Base-by-base conservation (phyloP, 1,140 invertebrate species). In the Halictus rubicundus region DNA sequence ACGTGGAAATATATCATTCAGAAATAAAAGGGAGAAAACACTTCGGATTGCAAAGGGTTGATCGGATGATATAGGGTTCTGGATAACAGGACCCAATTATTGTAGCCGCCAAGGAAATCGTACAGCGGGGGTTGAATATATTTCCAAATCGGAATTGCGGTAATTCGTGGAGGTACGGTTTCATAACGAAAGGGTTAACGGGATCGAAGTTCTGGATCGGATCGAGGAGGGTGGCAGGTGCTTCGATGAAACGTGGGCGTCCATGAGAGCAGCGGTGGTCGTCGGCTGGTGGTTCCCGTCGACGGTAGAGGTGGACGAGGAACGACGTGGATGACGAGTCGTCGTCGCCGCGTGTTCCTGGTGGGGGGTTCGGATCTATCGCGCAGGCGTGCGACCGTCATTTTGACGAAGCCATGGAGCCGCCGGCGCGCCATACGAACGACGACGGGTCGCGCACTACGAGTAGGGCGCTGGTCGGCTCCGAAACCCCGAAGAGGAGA, bases 381-480 rank as follows among this genome's bases (percentile, higher is more conserved):
- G 90, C 90, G 84, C 89, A 89, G 91, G 92, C 82, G 39, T 7
- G 23, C 1, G 54, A 70, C 49, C 77, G 75, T 87, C 65, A 87
- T 91, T 91, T 91, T 90, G 89, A 92, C 89, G 87, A 90, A 80
- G 89, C 87, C 88, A 89, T 90, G 87, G 86, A 89, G 85, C 88
- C 69, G 91, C 89, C 89, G 91, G 89, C 89, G 89, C 89, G 90
- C 86, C 91, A 92, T 90, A 93, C 92, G 92, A 93, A 93, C 92
- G 91, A 93, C 91, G 91, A 92, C 92, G 89, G 80, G 89, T 92
- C 89, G 90, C 89, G 91, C 91, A 92, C 91, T 92, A 92, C 92
- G 92, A 93, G 92, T 91, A 92, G 90, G 92, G 91, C 92, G 91
- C 92, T 93, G 92, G 91, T 91, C 92, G 90, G 89, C 90, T 91